Base-by-base conservation (phyloP, 2,113 vertebrate genomes). In the Felis chaus region DNA sequence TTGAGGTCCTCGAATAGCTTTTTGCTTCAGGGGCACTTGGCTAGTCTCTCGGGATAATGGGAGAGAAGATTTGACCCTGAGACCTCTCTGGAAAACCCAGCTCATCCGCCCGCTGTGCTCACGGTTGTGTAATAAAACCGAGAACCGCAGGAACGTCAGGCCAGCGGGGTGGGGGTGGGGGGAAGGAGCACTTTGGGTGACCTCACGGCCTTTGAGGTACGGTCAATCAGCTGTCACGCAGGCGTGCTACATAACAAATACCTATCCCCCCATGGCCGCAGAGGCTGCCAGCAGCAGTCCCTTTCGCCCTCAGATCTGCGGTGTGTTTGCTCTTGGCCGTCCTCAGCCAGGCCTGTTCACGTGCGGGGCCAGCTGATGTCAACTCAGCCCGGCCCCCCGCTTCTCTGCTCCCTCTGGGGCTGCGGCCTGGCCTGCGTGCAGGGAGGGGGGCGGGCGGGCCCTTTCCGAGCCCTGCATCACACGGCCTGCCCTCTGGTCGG, bases 131-230 rank as follows among this genome's bases (percentile, higher is more conserved):
- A 25, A 14, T 50, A 33, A 53, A 78, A 7, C 48, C 4, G 61
- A 39, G 29, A 45, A 13, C 36, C 5, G 50, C 65, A 6, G 36
- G 76, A 13, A 7, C 68, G 1, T 1, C 27, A 7, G 16, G 21
- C 57, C 9, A 45, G 45, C 45, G 45, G 45, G 45, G 45, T 45
- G 10, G 80, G 21, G 5, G 0, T 19, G 16, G 68, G 11, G 73
- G 21, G 45, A 45, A 45, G 45, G 45, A 45, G 14, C 8, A 0
- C 48, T 14, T 31, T 23, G 0, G 9, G 5, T 19, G 78, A 55
- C 66, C 45, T 23, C 33, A 3, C 7, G 0, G 0, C n/a, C 53
- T 48, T 2, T 7, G 27, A 19, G 50, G 78, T 33, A 4, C 14
- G 9, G 57, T 61, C 57, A 1, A 14, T 7, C 31, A 29, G 80